Evolutionary conservation across 2,113 vertebrate species (phyloP), one percentile per base, ranked within the genome.

Genomic region (Podiceps cristatus): DNA sequence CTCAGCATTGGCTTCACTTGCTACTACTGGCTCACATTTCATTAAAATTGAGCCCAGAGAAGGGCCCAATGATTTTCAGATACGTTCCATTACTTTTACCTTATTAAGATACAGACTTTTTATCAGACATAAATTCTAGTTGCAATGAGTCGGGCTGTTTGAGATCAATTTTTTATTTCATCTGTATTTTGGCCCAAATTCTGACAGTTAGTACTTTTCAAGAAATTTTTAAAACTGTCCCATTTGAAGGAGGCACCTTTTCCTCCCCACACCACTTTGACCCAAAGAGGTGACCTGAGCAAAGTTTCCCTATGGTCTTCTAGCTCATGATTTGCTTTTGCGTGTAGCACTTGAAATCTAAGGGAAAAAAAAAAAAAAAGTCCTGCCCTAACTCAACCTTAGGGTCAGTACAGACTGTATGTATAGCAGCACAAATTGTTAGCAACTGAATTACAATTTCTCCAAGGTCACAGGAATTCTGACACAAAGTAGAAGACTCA

Each of bases 341-440:
- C 9, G 8, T 37, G 24, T 28, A 33, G 28, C 10, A 12, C 7
- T 28, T 78, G 27, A 71, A 81, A 66, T 47, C 17, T 52, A 35
- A 78, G 28, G 25, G 44, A 3, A 28, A 58, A 37, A 37, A 37
- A 37, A 37, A 37, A 37, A 37, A 37, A 72, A 67, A 52, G 0
- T 4, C 25, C 3, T 59, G 5, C 13, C n/a, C 14, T 29, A 52
- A 18, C 13, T 44, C 66, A 59, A 1, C 35, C 28, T 95, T 19
- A 0, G 18, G 5, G 19, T 66, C 24, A 81, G 7, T 45, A n/a
- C 0, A 1, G 49, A 25, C 47, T 53, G 31, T 25, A 58, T 18
- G 37, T 62, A 66, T 8, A 49, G 58, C 13, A 93, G 28, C 1
- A 37, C 8, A 25, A 37, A 37, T 2, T 73, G 6, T n/a, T 53